Evolutionary conservation across 2,113 vertebrate genomes (phyloP).

Genomic region (Carettochelys insculpta): DNA sequence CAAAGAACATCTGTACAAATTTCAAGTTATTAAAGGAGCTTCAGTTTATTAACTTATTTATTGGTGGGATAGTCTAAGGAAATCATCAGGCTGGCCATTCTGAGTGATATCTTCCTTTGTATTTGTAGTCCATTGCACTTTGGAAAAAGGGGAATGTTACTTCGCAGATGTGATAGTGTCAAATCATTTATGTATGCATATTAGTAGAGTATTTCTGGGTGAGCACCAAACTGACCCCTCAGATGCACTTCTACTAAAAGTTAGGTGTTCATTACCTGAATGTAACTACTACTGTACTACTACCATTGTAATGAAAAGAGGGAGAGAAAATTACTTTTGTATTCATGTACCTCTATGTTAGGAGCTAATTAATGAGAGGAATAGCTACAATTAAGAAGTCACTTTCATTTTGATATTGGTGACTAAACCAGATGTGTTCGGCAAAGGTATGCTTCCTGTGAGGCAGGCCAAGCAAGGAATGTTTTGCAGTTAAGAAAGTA

Average conservation of each 20-base stretch:
- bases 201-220: background rate
- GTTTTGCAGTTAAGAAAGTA: background rate
- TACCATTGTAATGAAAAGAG: background rate
- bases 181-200: background rate
- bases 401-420: background rate
- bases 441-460: background rate
- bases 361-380: background rate
- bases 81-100: constrained; percentile 50
- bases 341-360: background rate
- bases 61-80: constrained; percentile 21
- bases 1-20: constrained; percentile 30
- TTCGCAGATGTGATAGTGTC: background rate
- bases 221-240: background rate
- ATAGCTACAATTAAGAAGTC: accelerated
- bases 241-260: background rate
- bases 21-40: constrained; percentile 35
- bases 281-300: background rate
- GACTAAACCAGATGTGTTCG: background rate
- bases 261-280: background rate
- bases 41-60: constrained; percentile 23
- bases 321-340: background rate
- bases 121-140: background rate
- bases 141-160: background rate
- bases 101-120: constrained; percentile 40
- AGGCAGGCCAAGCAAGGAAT: background rate